Percentiles rank a stretch among this genome's conserved stretches.
These are phyloP conservation scores for Peromyscus polionotus DNA, from an alignment of 2,113 vertebrate genomes.

Conservation along the genomic window DNA sequence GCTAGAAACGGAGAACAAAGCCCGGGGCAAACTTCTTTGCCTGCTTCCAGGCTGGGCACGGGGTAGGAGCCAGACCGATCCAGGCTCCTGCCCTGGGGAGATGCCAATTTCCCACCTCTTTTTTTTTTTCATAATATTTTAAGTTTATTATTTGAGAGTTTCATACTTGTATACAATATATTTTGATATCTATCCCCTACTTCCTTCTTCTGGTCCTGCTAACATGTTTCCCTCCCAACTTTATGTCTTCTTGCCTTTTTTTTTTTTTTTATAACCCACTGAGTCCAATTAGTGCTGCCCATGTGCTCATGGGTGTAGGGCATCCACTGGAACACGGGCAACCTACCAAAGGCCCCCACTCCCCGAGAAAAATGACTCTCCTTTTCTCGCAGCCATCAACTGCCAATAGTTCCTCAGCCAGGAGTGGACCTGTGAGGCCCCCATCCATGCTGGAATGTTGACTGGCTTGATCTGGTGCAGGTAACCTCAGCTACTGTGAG, in stretches of 20 bases:
- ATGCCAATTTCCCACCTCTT: not conserved
- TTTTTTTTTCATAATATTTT: not conserved
- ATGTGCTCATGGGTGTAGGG: not conserved
- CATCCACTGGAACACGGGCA: not conserved
- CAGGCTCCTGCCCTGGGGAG: not conserved
- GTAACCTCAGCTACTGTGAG: not conserved
- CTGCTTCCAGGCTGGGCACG: not conserved
- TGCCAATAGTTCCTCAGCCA: not conserved
- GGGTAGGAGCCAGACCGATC: not conserved
- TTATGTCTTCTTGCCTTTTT: not conserved
- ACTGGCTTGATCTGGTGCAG: not conserved
- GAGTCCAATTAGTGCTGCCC: not conserved
- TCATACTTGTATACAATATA: not conserved
- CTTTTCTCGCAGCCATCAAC: not conserved
- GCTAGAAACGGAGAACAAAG: slow-evolving; percentile 78
- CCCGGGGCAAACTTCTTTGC: slow-evolving; percentile 43
- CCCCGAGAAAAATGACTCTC: not conserved
- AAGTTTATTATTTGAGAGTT: not conserved
- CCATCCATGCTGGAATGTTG: not conserved
- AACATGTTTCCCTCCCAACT: not conserved
- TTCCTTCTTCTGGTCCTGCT: not conserved
- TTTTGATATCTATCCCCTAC: not conserved
- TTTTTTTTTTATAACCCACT: not conserved
- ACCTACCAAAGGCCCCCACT: not conserved
- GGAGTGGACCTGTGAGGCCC: not conserved